Evolutionary conservation across 2,888 invertebrate species (phyloP), one percentile per base, ranked within the genome.

Genomic region (Ophion slaviceki): DNA sequence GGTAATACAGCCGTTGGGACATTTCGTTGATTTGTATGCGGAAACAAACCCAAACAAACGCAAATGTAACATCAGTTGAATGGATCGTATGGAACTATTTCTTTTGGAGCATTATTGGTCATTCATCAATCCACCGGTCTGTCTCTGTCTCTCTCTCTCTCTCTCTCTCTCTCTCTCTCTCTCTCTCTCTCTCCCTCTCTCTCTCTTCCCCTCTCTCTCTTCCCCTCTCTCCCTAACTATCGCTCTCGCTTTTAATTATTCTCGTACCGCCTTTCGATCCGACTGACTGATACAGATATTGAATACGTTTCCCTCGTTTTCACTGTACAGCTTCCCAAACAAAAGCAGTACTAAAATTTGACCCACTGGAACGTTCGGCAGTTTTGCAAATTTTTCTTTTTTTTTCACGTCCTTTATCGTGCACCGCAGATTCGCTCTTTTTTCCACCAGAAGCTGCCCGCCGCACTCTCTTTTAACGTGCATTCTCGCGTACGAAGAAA

Each of bases 331-430:
- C 8, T 28, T 24, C 17, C 20, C 28, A 53, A 53, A 53, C 53
- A 70, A 53, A 28, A 70, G 53, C 14, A 28, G 70, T 28, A 28
- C 47, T 28, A 11, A 72, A 59, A 59, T 72, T 14, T 59, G n/a
- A n/a, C 36, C 36, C 24, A 10, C 28, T n/a, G 32, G 11, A 72
- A 57, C n/a, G 32, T 59, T 59, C 7, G 28, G 57, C 36, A 36
- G 36, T 72, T 72, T 59, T 20, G 7, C 10, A 59, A 14, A 14
- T 70, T 70, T 53, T 70, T 47, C 24, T 17, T 53, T 53, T 17
- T 53, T 53, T 53, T 53, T 53, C 17, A 5, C 53, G 14, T 0
- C 14, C 17, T 17, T 47, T 47, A 14, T 14, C 11, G 14, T 14
- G 47, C 47, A 47, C 14, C 47, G 4, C 47, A 47, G 47, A 10